phyloP scores from a whole-genome alignment of 2,113 vertebrate genomes.

The Malaclemys terrapin region DNA sequence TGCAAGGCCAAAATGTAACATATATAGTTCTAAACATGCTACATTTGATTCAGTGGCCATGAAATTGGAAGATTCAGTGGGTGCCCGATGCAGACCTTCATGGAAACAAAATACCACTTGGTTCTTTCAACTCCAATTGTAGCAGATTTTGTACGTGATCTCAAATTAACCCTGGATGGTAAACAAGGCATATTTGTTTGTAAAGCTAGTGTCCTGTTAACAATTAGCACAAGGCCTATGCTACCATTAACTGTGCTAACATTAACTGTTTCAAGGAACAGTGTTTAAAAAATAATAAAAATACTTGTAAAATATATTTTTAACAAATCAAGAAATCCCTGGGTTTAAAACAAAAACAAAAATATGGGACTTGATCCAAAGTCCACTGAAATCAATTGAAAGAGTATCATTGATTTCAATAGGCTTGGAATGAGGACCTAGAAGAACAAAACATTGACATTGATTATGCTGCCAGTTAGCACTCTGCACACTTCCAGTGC shows the following conservation, averaged over 20 bases:
- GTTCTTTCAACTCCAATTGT: background rate
- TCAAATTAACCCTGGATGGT: background rate
- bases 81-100: background rate
- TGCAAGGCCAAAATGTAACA: background rate
- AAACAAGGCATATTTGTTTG: background rate
- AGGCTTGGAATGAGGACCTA: background rate
- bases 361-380: background rate
- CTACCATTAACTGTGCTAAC: constrained; percentile 9
- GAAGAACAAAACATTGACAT: background rate
- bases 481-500: background rate
- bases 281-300: constrained; percentile 27
- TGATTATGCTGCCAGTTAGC: background rate
- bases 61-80: background rate
- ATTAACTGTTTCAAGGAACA: background rate
- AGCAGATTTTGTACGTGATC: background rate
- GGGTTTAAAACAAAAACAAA: background rate
- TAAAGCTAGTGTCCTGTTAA: background rate
- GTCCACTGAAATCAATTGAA: background rate
- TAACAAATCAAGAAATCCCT: background rate
- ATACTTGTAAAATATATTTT: background rate
- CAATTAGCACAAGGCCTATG: background rate
- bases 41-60: background rate
- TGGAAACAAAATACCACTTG: background rate
- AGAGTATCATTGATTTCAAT: background rate
- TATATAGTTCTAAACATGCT: background rate